Percentiles rank a stretch among this genome's conserved stretches.
phyloP scores from a whole-genome alignment of 2,113 vertebrate species.

The Salvelinus alpinus region DNA sequence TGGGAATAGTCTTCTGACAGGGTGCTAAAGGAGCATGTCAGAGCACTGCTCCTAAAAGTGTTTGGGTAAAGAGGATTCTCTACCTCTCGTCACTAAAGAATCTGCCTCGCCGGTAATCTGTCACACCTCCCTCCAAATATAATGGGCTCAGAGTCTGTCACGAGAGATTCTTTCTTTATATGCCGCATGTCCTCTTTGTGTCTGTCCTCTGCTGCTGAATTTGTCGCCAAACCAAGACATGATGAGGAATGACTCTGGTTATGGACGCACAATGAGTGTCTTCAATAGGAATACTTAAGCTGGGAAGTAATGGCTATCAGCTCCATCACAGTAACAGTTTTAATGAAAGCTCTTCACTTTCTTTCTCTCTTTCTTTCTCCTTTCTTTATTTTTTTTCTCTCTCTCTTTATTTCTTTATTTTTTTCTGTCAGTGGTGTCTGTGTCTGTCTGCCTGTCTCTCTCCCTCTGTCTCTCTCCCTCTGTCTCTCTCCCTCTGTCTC shows the following conservation, averaged over 20 bases:
- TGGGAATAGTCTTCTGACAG: conserved; percentile 77
- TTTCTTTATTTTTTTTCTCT: no score
- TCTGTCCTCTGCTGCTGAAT: conserved; percentile 28
- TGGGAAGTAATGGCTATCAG: not conserved
- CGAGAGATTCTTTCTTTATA: conserved; percentile 13
- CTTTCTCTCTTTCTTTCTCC: no score
- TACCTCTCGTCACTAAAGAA: conserved; percentile 76
- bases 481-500: no score
- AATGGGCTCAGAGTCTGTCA: conserved; percentile 73
- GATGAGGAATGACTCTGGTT: not conserved
- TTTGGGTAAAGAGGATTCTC: conserved; percentile 71
- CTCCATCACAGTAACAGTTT: no score
- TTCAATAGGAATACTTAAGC: not conserved
- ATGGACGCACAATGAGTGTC: not conserved
- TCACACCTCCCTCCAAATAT: conserved; percentile 74
- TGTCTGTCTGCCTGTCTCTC: no score
- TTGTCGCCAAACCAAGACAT: not conserved
- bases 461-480: no score
- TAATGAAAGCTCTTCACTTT: no score
- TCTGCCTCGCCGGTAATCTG: conserved; percentile 75
- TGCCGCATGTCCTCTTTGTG: conserved; percentile 19
- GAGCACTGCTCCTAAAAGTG: conserved; percentile 66
- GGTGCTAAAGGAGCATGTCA: conserved; percentile 81
- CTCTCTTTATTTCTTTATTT: no score
- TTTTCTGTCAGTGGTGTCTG: no score